Evolutionary conservation across 1,140 invertebrate genomes (phyloP), one percentile per base, ranked within the genome.

Genomic region (Drosophila tsacasi): DNA sequence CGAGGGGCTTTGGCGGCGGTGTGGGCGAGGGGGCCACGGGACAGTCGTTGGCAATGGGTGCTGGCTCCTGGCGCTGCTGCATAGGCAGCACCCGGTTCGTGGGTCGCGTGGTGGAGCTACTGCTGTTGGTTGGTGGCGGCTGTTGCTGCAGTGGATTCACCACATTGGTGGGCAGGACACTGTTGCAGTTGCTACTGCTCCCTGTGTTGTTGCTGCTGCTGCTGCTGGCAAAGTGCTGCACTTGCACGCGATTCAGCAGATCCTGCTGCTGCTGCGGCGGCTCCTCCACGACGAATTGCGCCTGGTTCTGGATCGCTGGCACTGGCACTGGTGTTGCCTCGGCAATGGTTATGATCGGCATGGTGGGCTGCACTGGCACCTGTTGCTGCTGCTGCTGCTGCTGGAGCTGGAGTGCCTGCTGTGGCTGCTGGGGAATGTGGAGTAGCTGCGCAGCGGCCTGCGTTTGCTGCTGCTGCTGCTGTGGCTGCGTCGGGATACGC

Each of bases 1-100:
- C 76, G 5, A 75, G 62, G 10, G 79, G 76, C 65, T 86, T 90
- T 0, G 79, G 79, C 1, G 78, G 77, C 1, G 78, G 77, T 2
- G 91, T 79, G 42, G 79, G 79, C 13, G 85, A 90, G 8, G 81
- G 76, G 17, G 75, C 50, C 30, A 89, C 80, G 4, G 71, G 42
- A 9, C 67, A 68, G 62, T 78, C 86, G 40, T 64, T 83, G 39
- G 57, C 46, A 2, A 81, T 27, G 1, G 76, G 57, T 47, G 69
- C 76, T 6, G 91, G 90, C 50, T 92, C 81, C 54, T 92, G 83
- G 0, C 92, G 83, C 13, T 94, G 94, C 76, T 96, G 96, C 94
- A 97, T 96, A 1, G 96, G 96, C 35, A 96, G 79, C 15, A 97
- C 96, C 61, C 96, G 94, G 86, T 96, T 97, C 94, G 96, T 96